A percentile compares a stretch with the other conserved stretches of the same genome.
These are phyloP conservation scores for Zonotrichia leucophrys DNA, from an alignment of 2,113 vertebrate genomes.

Conservation along the genomic window DNA sequence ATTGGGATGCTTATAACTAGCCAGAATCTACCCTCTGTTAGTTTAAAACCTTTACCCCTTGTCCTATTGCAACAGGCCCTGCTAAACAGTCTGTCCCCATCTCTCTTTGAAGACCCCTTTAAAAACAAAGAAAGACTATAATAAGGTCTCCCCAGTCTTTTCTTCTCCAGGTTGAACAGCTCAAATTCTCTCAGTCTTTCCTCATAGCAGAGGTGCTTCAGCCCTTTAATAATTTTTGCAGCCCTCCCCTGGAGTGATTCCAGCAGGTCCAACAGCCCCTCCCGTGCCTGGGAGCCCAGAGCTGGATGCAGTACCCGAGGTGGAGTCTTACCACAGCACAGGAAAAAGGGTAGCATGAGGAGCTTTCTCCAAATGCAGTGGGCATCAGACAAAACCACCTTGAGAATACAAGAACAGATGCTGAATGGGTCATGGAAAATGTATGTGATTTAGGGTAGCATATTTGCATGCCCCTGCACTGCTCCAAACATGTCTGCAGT, in stretches of 20 bases:
- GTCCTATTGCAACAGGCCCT: not conserved
- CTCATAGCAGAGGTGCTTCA: not conserved
- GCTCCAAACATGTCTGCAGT: not conserved
- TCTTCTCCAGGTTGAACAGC: not conserved
- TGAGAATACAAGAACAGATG: not conserved
- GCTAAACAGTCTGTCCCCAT: not conserved
- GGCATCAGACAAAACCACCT: not conserved
- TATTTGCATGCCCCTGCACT: not conserved
- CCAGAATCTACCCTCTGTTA: not conserved
- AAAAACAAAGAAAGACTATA: not conserved
- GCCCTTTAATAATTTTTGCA: not conserved
- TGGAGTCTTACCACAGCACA: not conserved
- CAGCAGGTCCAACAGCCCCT: not conserved
- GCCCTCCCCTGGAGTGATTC: not conserved
- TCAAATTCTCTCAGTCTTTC: not conserved
- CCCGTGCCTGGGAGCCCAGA: not conserved
- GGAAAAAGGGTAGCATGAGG: not conserved
- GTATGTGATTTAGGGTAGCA: not conserved
- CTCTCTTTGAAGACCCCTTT: not conserved
- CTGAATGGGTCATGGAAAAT: not conserved
- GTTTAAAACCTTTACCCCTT: not conserved
- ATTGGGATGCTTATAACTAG: accelerated
- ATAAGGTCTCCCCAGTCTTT: not conserved
- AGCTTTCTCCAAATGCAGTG: not conserved
- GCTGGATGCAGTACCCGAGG: not conserved